These are phyloP conservation scores for Condylura cristata DNA, from an alignment of 2,113 vertebrate genomes.

Conservation along the genomic window DNA sequence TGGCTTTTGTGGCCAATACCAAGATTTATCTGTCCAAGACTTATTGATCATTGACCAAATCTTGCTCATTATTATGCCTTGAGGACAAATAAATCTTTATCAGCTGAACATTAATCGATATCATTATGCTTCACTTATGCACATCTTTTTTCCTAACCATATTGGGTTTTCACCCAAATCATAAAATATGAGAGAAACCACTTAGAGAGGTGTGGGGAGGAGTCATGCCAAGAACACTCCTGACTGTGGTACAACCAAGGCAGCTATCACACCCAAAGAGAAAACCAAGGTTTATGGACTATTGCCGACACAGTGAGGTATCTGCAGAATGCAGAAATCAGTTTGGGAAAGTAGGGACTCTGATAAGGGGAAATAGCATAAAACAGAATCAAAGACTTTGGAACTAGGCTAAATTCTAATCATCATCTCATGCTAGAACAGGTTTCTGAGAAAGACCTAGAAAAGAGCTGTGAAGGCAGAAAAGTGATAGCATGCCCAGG, in stretches of 20 bases:
- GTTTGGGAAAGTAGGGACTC: conserved; percentile 37
- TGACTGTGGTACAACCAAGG: rapidly evolving
- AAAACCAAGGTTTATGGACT: neutral
- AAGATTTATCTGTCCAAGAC: conserved; percentile 86
- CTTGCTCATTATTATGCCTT: conserved; percentile 85
- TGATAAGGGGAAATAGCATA: neutral
- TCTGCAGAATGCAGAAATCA: neutral
- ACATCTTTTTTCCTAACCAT: conserved; percentile 79
- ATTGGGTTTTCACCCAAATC: conserved; percentile 81
- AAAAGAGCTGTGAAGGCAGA: neutral
- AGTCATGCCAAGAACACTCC: neutral
- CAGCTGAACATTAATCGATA: conserved; percentile 85
- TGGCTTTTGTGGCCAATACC: conserved; percentile 85
- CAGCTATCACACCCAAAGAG: neutral
- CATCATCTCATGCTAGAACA: neutral
- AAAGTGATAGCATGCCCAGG: neutral
- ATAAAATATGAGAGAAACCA: conserved; percentile 72
- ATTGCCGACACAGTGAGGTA: neutral
- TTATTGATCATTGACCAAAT: conserved; percentile 86
- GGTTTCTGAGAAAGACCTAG: neutral
- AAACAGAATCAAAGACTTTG: neutral
- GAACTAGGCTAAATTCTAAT: neutral
- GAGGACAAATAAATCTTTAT: conserved; percentile 87
- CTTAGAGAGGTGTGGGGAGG: conserved; percentile 59
- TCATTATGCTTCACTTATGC: conserved; percentile 84